phyloP scores from a whole-genome alignment of 2,888 invertebrate genomes.

The Phortica magna region DNA sequence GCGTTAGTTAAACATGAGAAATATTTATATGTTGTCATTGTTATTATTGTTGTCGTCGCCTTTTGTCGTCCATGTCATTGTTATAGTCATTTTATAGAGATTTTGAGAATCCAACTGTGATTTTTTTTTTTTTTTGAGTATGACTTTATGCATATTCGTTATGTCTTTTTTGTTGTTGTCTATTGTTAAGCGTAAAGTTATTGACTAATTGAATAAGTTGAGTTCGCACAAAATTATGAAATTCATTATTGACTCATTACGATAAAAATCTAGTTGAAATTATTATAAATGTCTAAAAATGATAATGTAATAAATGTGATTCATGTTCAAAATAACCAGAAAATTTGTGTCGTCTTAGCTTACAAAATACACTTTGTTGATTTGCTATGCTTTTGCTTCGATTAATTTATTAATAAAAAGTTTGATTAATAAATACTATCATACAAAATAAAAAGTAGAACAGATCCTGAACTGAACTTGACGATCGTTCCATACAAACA shows the following conservation, averaged over 20 bases:
- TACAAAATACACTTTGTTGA: background rate
- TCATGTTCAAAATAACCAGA: background rate
- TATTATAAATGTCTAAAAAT: constrained; percentile 14
- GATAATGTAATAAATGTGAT: constrained; percentile 16
- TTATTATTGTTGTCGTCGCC: background rate
- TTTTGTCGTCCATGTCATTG: background rate
- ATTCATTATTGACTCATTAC: constrained; percentile 27
- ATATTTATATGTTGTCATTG: background rate
- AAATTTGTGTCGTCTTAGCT: background rate
- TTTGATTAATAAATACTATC: too few relatives aligned
- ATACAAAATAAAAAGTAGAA: background rate
- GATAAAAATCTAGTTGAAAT: constrained; percentile 15
- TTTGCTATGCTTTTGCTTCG: background rate
- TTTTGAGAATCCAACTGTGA: constrained; percentile 9
- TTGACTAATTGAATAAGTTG: constrained; percentile 7
- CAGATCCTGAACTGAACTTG: background rate
- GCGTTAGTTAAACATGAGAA: background rate
- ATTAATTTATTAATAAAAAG: background rate
- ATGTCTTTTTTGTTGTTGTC: constrained; percentile 22
- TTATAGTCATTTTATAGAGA: constrained; percentile 3
- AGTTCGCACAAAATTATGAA: constrained; percentile 47
- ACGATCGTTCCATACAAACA: background rate
- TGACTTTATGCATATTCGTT: constrained; percentile 11
- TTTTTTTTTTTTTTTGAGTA: constrained; percentile 10
- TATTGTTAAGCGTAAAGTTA: constrained; percentile 9